Evolutionary conservation across 1,140 invertebrate genomes (phyloP).

Genomic region (Drosophila bifasciata): DNA sequence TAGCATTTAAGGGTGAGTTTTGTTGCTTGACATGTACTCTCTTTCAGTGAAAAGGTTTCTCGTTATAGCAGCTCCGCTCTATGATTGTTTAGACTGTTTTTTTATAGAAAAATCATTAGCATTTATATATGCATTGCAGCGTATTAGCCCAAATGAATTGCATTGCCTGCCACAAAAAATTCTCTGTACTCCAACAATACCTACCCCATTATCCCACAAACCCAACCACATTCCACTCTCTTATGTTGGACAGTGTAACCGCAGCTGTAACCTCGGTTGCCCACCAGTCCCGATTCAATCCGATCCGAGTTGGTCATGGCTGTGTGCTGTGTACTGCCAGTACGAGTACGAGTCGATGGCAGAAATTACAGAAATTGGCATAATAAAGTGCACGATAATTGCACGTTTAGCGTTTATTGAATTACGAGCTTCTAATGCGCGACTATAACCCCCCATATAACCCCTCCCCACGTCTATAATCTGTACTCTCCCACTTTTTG

Average conservation of each 20-base stretch:
- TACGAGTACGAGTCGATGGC: constrained; percentile 25
- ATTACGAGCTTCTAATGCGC: constrained; percentile 81
- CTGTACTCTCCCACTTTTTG: neutral
- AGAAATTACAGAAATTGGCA: constrained; percentile 76
- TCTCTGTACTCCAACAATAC: neutral
- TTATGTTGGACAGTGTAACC: constrained; percentile 54
- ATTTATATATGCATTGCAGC: too few relatives aligned
- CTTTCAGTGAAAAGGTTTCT: too few relatives aligned
- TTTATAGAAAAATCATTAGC: too few relatives aligned
- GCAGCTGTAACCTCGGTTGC: constrained; percentile 57
- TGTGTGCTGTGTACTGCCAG: constrained; percentile 4
- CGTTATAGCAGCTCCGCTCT: too few relatives aligned
- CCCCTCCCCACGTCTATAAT: neutral
- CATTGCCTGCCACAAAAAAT: too few relatives aligned
- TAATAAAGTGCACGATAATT: constrained; percentile 83
- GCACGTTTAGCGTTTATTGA: constrained; percentile 81
- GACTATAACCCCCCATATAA: constrained; percentile 46
- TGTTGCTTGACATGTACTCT: too few relatives aligned
- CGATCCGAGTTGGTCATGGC: constrained; percentile 61
- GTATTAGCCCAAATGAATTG: too few relatives aligned
- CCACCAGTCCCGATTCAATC: constrained; percentile 27
- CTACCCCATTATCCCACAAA: neutral
- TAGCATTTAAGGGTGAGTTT: too few relatives aligned
- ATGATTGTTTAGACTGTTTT: too few relatives aligned
- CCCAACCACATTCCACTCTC: too few relatives aligned